These are phyloP conservation scores for Sphinx pinastri DNA, from an alignment of 2,888 invertebrate species.

Conservation along the genomic window DNA sequence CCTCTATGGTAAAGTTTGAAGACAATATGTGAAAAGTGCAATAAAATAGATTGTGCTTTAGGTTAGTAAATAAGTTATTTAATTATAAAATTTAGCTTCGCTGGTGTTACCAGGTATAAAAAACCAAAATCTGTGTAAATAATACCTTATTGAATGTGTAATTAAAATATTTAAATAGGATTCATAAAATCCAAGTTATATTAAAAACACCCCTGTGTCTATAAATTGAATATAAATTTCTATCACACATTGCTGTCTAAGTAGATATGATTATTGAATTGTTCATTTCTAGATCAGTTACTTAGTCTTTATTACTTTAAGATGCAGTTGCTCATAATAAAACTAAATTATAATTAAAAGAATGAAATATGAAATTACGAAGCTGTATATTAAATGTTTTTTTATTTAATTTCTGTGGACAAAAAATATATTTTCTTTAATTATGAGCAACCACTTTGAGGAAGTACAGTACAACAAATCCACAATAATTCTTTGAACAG, in stretches of 20 bases:
- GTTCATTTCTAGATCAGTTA: neutral
- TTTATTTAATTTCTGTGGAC: neutral
- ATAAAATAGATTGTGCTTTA: slow-evolving; percentile 65
- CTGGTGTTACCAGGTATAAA: slow-evolving; percentile 46
- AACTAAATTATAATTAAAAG: neutral
- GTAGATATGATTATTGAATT: neutral
- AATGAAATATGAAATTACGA: neutral
- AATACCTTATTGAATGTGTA: slow-evolving; percentile 31
- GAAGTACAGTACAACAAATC: slow-evolving; percentile 4
- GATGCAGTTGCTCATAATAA: slow-evolving; percentile 8
- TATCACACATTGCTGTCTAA: slow-evolving; percentile 1
- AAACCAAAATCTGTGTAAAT: slow-evolving; percentile 33
- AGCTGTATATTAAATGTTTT: neutral
- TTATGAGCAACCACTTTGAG: slow-evolving; percentile 3
- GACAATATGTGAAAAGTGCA: slow-evolving; percentile 67
- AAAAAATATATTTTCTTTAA: neutral
- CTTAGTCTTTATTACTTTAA: neutral
- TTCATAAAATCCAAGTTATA: slow-evolving; percentile 19
- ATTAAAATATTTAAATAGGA: neutral
- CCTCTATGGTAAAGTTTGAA: slow-evolving; percentile 46
- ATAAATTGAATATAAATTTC: neutral
- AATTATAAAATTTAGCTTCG: slow-evolving; percentile 44
- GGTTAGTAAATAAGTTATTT: slow-evolving; percentile 39
- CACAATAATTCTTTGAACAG: slow-evolving; percentile 13
- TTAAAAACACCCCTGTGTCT: neutral